These are phyloP conservation scores for Oreohelix idahoensis DNA, from an alignment of 1,140 invertebrate genomes.

Conservation along the genomic window DNA sequence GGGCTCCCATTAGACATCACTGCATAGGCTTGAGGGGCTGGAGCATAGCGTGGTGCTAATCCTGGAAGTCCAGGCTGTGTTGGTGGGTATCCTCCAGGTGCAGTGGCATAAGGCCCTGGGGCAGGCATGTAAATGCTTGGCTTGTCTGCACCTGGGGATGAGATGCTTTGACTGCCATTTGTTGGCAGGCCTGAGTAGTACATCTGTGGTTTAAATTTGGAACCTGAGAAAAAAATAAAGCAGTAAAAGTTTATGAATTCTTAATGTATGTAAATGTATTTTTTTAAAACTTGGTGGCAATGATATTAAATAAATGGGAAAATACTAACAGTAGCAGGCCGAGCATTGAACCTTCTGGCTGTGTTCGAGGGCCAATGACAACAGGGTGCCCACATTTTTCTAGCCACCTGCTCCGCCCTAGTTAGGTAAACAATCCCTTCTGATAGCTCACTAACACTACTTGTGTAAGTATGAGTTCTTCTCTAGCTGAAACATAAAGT, in stretches of 20 bases:
- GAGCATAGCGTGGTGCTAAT: slow-evolving; percentile 13
- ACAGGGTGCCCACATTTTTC: too few relatives aligned
- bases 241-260: background rate
- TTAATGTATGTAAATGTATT: too few relatives aligned
- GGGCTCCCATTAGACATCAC: slow-evolving; percentile 27
- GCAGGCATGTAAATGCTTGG: slow-evolving; percentile 28
- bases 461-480: too few relatives aligned
- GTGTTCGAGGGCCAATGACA: too few relatives aligned
- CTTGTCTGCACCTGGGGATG: slow-evolving; percentile 20
- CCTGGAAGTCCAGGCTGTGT: slow-evolving; percentile 9
- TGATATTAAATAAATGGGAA: too few relatives aligned
- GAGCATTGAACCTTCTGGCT: too few relatives aligned
- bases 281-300: too few relatives aligned
- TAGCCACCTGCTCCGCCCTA: too few relatives aligned
- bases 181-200: slow-evolving; percentile 32
- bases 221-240: background rate
- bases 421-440: too few relatives aligned
- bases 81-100: slow-evolving; percentile 23
- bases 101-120: background rate
- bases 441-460: too few relatives aligned
- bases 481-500: too few relatives aligned
- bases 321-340: too few relatives aligned
- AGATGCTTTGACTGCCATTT: slow-evolving; percentile 9
- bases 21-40: slow-evolving; percentile 32
- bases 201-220: slow-evolving; percentile 8